A percentile compares a stretch with the other conserved stretches of the same genome.
Conservation (phyloP, 2,888 invertebrate species). For the Dryobotodes eremita region DNA sequence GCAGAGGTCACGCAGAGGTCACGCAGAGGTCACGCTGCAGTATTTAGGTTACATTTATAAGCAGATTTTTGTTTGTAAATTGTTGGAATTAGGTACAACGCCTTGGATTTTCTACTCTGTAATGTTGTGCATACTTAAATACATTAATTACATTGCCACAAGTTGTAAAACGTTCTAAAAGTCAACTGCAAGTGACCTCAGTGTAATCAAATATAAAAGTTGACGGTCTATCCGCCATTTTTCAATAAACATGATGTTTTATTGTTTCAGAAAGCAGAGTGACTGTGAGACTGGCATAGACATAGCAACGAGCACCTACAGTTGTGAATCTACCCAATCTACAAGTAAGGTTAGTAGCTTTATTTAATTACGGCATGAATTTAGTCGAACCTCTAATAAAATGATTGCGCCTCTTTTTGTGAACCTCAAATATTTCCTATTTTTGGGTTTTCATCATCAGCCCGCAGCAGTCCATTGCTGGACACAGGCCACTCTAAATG, state of each 20-base stretch:
- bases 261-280: slow-evolving; percentile 81
- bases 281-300: slow-evolving; percentile 82
- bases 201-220: not conserved
- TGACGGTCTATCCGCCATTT: not conserved
- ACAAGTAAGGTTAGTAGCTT: slow-evolving; percentile 75
- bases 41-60: too few relatives aligned
- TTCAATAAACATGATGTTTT: slow-evolving; percentile 18
- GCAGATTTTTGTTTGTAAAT: too few relatives aligned
- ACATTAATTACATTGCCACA: not conserved
- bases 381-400: too few relatives aligned
- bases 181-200: not conserved
- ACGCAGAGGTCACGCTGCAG: too few relatives aligned
- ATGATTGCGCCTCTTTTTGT: too few relatives aligned
- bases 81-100: too few relatives aligned
- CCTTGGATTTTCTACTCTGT: not conserved
- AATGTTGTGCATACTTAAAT: not conserved
- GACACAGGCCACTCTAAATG: too few relatives aligned
- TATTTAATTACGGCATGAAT: not conserved
- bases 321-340: slow-evolving; percentile 71
- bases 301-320: slow-evolving; percentile 70
- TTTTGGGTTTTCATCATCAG: too few relatives aligned
- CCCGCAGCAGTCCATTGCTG: too few relatives aligned
- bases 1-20: too few relatives aligned
- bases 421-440: too few relatives aligned
- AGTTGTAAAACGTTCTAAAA: not conserved